Base-by-base conservation (phyloP, 2,113 vertebrate species). In the Oostethus manadensis region DNA sequence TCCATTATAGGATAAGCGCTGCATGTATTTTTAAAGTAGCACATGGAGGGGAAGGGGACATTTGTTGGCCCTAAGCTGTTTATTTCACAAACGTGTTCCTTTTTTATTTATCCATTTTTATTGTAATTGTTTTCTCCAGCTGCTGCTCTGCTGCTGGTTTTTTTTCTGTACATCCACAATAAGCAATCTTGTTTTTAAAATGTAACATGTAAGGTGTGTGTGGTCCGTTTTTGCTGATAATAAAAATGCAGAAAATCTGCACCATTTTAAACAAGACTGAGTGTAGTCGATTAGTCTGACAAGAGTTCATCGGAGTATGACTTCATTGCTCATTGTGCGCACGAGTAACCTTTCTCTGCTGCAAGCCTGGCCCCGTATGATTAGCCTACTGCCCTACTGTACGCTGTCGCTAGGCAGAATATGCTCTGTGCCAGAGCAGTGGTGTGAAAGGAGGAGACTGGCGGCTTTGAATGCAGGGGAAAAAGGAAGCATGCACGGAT, bases 21-120 rank as follows among this genome's bases (percentile, higher is more conserved):
- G 85, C 82, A 87, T 87, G 84, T 74, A 60, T 85, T 86, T 86
- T 77, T 83, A 66, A 84, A 85, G 63, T 81, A 51, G 80, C 83
- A 82, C 76, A 82, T 81, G 38, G 50, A 71, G 64, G 73, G 54
- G 6, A 16, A n/a, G 55, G 56, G 67, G 68, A 78, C 62, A 70
- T 79, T 75, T 84, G 74, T 80, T 73, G 64, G 64, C 76, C 83
- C 77, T 69, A 70, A 78, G 35, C 44, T 82, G 84, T 80, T 86
- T 78, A 73, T 80, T 83, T 85, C 58, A 79, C 56, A 44, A 73
- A 57, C 66, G 63, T 66, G 77, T 79, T 85, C 64, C 60, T 77
- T 86, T 42, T 86, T 83, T n/a, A n/a, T 85, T 79, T 83, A 86
- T 47, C 33, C 48, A 66, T 64, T 77, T 78, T 73, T 75, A 77